These are phyloP conservation scores for Gymnoscopelus braueri DNA, from an alignment of 2,797 vertebrate genomes.

Conservation along the genomic window DNA sequence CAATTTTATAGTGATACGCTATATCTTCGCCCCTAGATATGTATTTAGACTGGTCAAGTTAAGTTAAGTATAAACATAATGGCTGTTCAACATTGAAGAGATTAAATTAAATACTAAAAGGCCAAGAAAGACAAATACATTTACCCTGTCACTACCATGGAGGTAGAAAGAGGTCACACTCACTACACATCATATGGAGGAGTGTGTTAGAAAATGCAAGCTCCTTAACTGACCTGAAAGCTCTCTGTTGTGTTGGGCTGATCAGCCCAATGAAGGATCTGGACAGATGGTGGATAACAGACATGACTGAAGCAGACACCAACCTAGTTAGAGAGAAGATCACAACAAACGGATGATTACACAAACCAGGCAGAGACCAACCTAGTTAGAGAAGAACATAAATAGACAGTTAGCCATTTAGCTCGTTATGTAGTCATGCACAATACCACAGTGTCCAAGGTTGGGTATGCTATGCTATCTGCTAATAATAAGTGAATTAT, in stretches of 20 bases:
- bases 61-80: too few relatives aligned
- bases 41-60: too few relatives aligned
- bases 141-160: too few relatives aligned
- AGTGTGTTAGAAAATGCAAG: too few relatives aligned
- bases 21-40: too few relatives aligned
- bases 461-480: not conserved
- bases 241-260: conserved; percentile 46
- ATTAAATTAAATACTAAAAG: too few relatives aligned
- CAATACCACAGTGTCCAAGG: not conserved
- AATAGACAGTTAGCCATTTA: conserved; percentile 28
- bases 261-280: conserved; percentile 53
- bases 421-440: conserved; percentile 10
- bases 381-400: conserved; percentile 30
- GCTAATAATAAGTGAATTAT: conserved; percentile 6
- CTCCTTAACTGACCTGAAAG: conserved; percentile 73
- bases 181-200: too few relatives aligned
- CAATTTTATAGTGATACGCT: too few relatives aligned
- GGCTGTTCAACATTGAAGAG: too few relatives aligned
- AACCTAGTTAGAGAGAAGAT: not conserved
- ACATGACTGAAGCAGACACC: conserved; percentile 49
- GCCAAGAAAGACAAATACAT: too few relatives aligned
- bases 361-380: not conserved
- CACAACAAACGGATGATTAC: too few relatives aligned
- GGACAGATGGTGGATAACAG: conserved; percentile 49
- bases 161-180: too few relatives aligned